These are phyloP conservation scores for Orchesella flavescens DNA, from an alignment of 2,888 invertebrate genomes.

Conservation along the genomic window DNA sequence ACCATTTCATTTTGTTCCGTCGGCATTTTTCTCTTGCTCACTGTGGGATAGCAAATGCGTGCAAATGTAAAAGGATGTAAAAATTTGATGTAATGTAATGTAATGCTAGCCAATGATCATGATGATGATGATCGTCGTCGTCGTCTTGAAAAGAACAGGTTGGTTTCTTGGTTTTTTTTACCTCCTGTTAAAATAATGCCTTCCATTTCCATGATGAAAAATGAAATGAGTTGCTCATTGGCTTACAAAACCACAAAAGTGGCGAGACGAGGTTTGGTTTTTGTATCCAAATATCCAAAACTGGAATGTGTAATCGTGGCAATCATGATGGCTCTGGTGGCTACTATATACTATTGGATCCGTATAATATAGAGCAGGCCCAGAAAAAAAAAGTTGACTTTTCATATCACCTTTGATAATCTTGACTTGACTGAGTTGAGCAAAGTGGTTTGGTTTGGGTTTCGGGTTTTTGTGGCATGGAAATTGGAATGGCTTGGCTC, in stretches of 20 bases:
- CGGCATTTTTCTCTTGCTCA: background rate
- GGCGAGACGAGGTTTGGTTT: slow-evolving; percentile 31
- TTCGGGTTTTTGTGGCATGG: background rate
- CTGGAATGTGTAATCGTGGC: background rate
- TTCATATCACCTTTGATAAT: slow-evolving; percentile 23
- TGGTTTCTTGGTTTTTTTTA: no score
- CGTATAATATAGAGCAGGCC: no score
- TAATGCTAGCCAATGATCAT: no score
- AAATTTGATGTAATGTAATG: no score
- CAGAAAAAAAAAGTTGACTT: slow-evolving; percentile 52
- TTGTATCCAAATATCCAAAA: background rate
- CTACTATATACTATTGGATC: background rate
- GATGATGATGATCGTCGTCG: no score
- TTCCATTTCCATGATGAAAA: background rate
- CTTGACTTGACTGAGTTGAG: slow-evolving; percentile 12
- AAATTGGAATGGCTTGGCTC: background rate
- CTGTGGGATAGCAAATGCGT: background rate
- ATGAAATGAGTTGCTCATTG: background rate
- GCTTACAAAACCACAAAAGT: slow-evolving; percentile 39
- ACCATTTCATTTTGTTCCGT: slow-evolving; percentile 29
- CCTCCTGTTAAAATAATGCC: no score
- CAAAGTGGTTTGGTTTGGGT: slow-evolving; percentile 42
- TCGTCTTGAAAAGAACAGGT: no score
- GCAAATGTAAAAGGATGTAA: background rate
- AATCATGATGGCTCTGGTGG: slow-evolving; percentile 38